Conservation (phyloP, 2,113 vertebrate species). For the Oncorhynchus mykiss region DNA sequence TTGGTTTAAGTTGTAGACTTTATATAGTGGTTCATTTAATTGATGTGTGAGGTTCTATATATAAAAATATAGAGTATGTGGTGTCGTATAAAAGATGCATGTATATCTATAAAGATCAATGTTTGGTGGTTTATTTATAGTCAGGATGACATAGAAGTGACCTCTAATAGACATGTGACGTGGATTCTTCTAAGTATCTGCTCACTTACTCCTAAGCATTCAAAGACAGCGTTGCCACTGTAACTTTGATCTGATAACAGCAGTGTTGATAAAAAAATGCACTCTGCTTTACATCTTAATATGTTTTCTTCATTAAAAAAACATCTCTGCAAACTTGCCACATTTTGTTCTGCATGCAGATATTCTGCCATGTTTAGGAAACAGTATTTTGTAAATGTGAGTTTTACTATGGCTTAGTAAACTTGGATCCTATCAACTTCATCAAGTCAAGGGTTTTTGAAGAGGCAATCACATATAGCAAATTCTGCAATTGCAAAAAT, state of each 20-base stretch:
- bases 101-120: not conserved
- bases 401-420: not conserved
- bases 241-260: not conserved
- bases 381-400: not conserved
- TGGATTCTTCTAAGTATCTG: not conserved
- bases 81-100: not conserved
- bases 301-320: not conserved
- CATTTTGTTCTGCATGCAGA: not conserved
- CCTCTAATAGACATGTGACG: not conserved
- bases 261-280: not conserved
- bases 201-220: not conserved
- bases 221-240: not conserved
- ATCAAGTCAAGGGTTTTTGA: too few species aligned
- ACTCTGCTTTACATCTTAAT: not conserved
- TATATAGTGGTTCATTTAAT: not conserved
- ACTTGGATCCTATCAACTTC: too few species aligned
- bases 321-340: not conserved
- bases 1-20: constrained; percentile 44
- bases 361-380: not conserved
- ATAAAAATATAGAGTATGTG: constrained; percentile 12
- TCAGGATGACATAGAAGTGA: not conserved
- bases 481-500: too few species aligned
- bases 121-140: not conserved
- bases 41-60: not conserved
- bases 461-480: too few species aligned